Percentiles rank a stretch among this genome's conserved stretches.
These are phyloP conservation scores for Limenitis camilla DNA, from an alignment of 2,888 invertebrate genomes.

Conservation along the genomic window DNA sequence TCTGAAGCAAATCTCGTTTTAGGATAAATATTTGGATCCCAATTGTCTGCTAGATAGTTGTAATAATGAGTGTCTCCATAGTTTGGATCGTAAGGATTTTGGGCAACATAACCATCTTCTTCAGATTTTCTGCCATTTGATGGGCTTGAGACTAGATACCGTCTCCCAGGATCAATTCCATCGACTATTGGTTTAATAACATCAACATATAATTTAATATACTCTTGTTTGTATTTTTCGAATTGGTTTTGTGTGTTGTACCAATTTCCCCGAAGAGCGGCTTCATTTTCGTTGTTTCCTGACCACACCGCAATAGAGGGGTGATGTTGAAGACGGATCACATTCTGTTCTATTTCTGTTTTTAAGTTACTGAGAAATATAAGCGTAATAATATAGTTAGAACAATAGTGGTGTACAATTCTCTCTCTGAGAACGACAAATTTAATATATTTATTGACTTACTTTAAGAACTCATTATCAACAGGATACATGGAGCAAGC, in stretches of 20 bases:
- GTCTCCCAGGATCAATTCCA: constrained; percentile 76
- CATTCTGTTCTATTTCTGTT: constrained; percentile 86
- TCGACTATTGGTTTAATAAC: constrained; percentile 80
- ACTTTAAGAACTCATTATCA: constrained; percentile 79
- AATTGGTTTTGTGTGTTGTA: constrained; percentile 73
- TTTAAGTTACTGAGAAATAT: constrained; percentile 75
- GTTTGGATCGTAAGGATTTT: constrained; percentile 82
- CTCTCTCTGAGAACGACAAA: neutral
- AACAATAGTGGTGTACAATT: neutral
- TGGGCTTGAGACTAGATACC: constrained; percentile 92
- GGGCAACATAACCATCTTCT: constrained; percentile 83
- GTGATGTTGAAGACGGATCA: constrained; percentile 87
- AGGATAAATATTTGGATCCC: constrained; percentile 85
- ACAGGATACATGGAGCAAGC: constrained; percentile 96
- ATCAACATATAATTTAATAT: constrained; percentile 86
- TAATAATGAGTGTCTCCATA: constrained; percentile 97
- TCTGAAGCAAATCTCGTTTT: constrained; percentile 94
- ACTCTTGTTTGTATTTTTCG: constrained; percentile 80
- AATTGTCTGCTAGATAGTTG: constrained; percentile 86
- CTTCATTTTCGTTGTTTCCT: constrained; percentile 98
- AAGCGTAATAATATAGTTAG: neutral
- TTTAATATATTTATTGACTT: constrained; percentile 27
- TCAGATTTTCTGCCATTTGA: constrained; percentile 86
- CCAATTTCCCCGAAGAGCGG: constrained; percentile 89
- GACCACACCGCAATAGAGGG: constrained; percentile 92